Evolutionary conservation across 37 sponge, comb jelly and placozoan species (phyloP).

Genomic region (Halichondria panicea): DNA sequence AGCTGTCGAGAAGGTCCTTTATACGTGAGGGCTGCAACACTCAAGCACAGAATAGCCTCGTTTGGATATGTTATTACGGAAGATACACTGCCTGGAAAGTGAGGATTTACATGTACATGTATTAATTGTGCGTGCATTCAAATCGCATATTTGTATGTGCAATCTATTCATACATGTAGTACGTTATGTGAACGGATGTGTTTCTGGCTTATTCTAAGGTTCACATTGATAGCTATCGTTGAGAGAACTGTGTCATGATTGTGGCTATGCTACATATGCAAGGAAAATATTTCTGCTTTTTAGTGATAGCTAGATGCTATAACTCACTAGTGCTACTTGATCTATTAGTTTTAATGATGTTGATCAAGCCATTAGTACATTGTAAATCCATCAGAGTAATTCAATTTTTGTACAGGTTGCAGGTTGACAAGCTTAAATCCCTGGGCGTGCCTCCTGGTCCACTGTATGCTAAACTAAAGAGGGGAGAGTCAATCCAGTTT

Average conservation of each 20-base stretch:
- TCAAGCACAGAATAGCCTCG: constrained; percentile 78
- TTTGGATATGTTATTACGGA: constrained; percentile 88
- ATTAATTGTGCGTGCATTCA: background rate
- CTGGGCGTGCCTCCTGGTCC: constrained; percentile 86
- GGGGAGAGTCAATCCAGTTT: constrained; percentile 65
- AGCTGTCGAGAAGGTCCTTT: constrained; percentile 63
- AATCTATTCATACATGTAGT: too few species aligned
- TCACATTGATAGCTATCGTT: too few species aligned
- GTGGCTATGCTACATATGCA: too few species aligned
- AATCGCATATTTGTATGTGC: background rate
- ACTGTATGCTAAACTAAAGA: constrained; percentile 79
- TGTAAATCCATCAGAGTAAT: background rate
- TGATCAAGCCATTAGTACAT: background rate
- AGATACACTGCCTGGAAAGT: constrained; percentile 80
- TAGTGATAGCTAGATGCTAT: too few species aligned
- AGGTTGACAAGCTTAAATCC: constrained; percentile 60
- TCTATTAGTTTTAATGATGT: background rate
- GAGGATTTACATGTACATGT: constrained; percentile 1
- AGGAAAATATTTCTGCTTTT: too few species aligned
- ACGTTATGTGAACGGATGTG: background rate
- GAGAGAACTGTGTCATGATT: too few species aligned
- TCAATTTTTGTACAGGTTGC: constrained; percentile 39
- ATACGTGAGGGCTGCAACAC: constrained; percentile 63
- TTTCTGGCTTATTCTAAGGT: too few species aligned
- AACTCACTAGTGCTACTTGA: too few species aligned